Base-by-base conservation (phyloP, 2,797 vertebrate genomes). In the Mus spretus region DNA sequence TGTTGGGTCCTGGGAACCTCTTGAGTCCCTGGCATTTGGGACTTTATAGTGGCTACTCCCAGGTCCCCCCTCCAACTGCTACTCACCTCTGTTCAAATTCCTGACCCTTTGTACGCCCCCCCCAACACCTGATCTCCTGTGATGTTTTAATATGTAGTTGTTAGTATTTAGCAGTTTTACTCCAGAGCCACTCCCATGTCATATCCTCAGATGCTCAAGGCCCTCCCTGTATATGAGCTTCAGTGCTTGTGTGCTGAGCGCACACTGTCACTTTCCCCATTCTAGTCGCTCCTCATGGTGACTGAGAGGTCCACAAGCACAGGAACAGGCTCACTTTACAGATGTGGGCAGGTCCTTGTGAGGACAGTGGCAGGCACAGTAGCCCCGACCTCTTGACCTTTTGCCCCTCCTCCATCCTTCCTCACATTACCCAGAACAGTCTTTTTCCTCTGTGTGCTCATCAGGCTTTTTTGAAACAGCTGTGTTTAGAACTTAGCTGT, bases 401-500 rank as follows among this genome's bases (percentile, higher is more conserved):
- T 26, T 59, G 61, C 24, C n/a, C 37, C 34, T 75, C 78, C 10
- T 55, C 61, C 26, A 13, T 67, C 40, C 53, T 53, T 57, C 40
- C 22, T 34, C 4, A 3, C 1, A 13, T 26, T 57, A 14, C 77
- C 55, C 70, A 59, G 1, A 31, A 40, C 70, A 70, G 3, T n/a
- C 40, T 63, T 15, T 34, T 14, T 34, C 14, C 47, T 83, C 53
- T 55, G 28, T 61, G 26, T 0, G 0, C 15, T 67, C 65, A 26
- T 84, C n/a, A 28, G 90, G 75, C 94, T 92, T 65, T 24, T 28
- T 3, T 79, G 17, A 80, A 57, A n/a, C 11, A 40, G 20, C 8
- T 28, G 26, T 82, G 22, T 95, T 93, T 89, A 47, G 57, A 63
- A 61, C 57, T 90, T 96, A 82, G 2, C 44, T 86, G 75, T 34